Conservation (phyloP, 2,888 invertebrate genomes). For the Acleris literana region DNA sequence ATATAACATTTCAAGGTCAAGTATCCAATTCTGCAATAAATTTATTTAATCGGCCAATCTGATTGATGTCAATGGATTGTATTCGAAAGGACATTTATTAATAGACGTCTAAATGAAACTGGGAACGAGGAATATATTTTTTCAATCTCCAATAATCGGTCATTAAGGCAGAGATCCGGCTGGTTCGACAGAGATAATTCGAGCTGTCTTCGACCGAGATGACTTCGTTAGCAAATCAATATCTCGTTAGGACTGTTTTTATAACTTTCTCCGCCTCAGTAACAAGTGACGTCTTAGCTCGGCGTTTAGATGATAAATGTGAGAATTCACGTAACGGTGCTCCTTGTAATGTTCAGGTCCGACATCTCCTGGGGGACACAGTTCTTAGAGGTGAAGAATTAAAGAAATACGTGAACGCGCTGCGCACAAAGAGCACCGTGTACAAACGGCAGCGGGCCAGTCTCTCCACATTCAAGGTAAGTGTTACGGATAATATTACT, state of each 20-base stretch:
- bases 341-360: conserved; percentile 53
- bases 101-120: conserved; percentile 33
- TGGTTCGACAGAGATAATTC: conserved; percentile 57
- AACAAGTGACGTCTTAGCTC: not conserved
- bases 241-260: conserved; percentile 26
- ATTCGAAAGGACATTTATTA: no score
- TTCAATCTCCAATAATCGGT: conserved; percentile 67
- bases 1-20: no score
- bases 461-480: conserved; percentile 87
- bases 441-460: conserved; percentile 92
- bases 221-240: conserved; percentile 37
- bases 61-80: no score
- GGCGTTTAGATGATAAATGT: not conserved
- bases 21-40: not conserved
- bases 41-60: not conserved
- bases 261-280: conserved; percentile 2
- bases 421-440: conserved; percentile 90
- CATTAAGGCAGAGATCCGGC: conserved; percentile 58
- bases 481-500: conserved; percentile 4
- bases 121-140: conserved; percentile 61
- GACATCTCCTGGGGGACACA: conserved; percentile 85
- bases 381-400: conserved; percentile 92
- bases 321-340: not conserved
- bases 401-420: conserved; percentile 91
- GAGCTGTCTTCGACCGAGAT: conserved; percentile 53